Percentiles rank a stretch among this genome's conserved stretches.
These are phyloP conservation scores for Pachyrhynchus sulphureomaculatus DNA, from an alignment of 1,140 invertebrate genomes.

Conservation along the genomic window DNA sequence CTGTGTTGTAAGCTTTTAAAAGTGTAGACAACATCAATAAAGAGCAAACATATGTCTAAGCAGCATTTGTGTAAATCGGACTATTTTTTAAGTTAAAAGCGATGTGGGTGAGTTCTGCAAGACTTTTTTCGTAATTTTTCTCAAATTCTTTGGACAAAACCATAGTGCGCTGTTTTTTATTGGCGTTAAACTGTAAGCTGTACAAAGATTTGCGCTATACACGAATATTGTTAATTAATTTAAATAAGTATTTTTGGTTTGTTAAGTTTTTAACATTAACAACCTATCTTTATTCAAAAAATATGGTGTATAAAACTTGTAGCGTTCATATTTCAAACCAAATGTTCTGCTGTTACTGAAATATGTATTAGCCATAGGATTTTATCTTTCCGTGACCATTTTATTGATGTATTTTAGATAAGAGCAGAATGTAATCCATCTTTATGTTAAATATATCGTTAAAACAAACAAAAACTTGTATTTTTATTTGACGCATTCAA, in stretches of 20 bases:
- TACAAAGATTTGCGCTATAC: constrained; percentile 22
- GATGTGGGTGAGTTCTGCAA: no score
- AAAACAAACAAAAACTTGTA: constrained; percentile 33
- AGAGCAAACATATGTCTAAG: no score
- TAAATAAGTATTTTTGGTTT: constrained; percentile 7
- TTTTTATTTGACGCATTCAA: constrained; percentile 1
- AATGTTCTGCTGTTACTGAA: constrained; percentile 46
- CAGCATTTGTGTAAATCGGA: no score
- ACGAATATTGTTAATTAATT: constrained; percentile 24
- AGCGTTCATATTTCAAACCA: constrained; percentile 40
- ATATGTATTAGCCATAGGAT: constrained; percentile 43
- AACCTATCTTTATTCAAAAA: not conserved
- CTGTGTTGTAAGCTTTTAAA: no score
- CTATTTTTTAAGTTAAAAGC: no score
- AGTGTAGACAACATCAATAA: no score
- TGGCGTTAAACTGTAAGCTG: constrained; percentile 5
- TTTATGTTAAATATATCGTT: constrained; percentile 51
- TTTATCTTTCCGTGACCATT: constrained; percentile 46
- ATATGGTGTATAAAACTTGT: constrained; percentile 20
- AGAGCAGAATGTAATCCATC: constrained; percentile 48
- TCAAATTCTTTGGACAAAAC: no score
- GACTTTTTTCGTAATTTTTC: no score
- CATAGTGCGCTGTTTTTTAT: not conserved
- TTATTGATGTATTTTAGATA: constrained; percentile 50
- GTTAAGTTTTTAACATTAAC: constrained; percentile 3